Evolutionary conservation across 2,888 invertebrate species (phyloP).

Genomic region (Beris chalybata): DNA sequence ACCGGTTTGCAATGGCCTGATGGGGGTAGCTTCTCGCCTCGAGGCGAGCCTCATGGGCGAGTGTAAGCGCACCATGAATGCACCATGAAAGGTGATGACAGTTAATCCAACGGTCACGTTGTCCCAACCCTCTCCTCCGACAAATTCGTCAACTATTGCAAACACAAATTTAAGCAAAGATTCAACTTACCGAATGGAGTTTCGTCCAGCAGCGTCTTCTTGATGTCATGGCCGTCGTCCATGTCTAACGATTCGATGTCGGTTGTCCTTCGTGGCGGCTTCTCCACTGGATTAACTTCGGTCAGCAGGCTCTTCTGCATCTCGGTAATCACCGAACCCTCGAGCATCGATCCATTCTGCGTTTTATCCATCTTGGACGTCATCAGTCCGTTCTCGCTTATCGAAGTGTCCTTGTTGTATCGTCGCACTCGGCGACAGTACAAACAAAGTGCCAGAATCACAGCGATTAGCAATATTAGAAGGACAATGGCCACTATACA

Average conservation of each 20-base stretch:
- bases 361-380: constrained; percentile 58
- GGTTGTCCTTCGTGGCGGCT: constrained; percentile 73
- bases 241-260: constrained; percentile 74
- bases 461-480: constrained; percentile 61
- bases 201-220: constrained; percentile 79
- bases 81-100: no score
- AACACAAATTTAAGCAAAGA: background rate
- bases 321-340: constrained; percentile 76
- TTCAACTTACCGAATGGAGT: constrained; percentile 72
- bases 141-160: background rate
- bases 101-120: no score
- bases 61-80: no score
- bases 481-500: constrained; percentile 62
- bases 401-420: constrained; percentile 59
- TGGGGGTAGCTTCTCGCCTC: no score
- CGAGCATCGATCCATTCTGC: constrained; percentile 70
- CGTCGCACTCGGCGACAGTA: constrained; percentile 59
- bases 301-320: constrained; percentile 84
- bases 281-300: constrained; percentile 82
- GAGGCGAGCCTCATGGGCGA: no score
- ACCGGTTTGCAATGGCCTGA: no score
- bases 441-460: constrained; percentile 58
- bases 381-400: constrained; percentile 54
- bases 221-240: constrained; percentile 81
- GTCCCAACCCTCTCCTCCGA: no score